Conservation (phyloP, 2,888 invertebrate species). For the Euproctis similis region DNA sequence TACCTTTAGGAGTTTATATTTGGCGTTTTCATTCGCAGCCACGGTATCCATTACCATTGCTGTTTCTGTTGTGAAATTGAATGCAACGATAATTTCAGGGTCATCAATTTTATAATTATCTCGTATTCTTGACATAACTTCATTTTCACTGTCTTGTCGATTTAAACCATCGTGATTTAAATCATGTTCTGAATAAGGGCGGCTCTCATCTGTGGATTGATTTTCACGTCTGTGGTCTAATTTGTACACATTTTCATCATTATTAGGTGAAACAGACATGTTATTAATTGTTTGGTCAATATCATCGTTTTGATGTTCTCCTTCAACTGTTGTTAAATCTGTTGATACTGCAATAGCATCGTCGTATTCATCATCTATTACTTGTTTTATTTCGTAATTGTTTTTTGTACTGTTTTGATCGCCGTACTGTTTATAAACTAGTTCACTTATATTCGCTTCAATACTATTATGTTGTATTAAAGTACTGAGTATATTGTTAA, state of each 20-base stretch:
- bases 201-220: neutral
- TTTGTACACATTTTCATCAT: neutral
- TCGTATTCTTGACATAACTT: neutral
- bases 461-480: no score
- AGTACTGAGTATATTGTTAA: no score
- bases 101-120: slow-evolving; percentile 1
- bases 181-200: neutral
- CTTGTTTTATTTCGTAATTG: neutral
- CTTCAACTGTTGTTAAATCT: neutral
- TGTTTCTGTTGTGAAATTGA: neutral
- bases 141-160: neutral
- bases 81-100: slow-evolving; percentile 4
- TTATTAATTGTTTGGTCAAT: neutral
- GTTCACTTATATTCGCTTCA: no score
- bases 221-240: neutral
- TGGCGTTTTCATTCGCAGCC: slow-evolving; percentile 13
- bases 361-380: neutral
- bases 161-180: no score
- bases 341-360: neutral
- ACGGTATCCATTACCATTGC: neutral
- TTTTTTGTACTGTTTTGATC: neutral
- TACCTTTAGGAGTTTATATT: slow-evolving; percentile 36
- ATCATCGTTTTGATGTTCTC: neutral
- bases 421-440: no score
- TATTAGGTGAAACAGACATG: neutral